Base-by-base conservation (phyloP, 2,113 vertebrate species). In the Ginglymostoma cirratum region DNA sequence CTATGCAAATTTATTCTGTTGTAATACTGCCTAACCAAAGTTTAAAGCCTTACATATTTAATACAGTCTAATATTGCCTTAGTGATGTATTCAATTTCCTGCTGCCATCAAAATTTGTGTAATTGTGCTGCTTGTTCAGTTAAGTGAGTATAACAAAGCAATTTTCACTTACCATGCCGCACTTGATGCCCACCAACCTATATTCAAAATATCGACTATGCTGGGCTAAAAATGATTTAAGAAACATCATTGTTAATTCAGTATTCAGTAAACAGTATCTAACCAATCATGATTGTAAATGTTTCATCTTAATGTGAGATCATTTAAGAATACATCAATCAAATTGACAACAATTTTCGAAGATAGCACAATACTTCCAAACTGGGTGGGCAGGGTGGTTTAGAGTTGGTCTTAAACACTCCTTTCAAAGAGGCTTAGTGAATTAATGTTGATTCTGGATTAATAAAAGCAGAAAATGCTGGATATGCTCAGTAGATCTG, bases 181-280 rank as follows among this genome's bases (percentile, higher is more conserved):
- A 96, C 97, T 98, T 2, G 99, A 99, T 48, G 99, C 98, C 99
- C 99, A 99, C 99, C 99, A 99, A 96, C 99, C 98, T 95, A 99
- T 97, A 23, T 98, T 98, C 96, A 99, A 97, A 96, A 99, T 96
- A 96, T 99, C 99, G 96, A 98, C 97, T 97, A 99, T 98, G 0
- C 99, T 99, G 96, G 99, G 99, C 99, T 99, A 96, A 27, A 96
- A 96, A 96, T 96, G 5, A 97, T 93, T 76, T 3, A 96, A 86
- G 45, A 34, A 72, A 23, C 10, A 96, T 27, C 30, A 3, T 67
- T 78, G 94, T 89, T 90, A 55, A 96, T 86, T 85, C 42, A 69
- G 61, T 14, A 65, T 42, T 70, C 30, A 34, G 8, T 48, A 38
- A 66, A 38, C 83, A 96, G 27, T 17, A 38, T 21, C 61, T 10